Percentiles rank a stretch among this genome's conserved stretches.
Evolutionary conservation across 2,888 invertebrate species (phyloP).

Genomic region (Apantesis nais): DNA sequence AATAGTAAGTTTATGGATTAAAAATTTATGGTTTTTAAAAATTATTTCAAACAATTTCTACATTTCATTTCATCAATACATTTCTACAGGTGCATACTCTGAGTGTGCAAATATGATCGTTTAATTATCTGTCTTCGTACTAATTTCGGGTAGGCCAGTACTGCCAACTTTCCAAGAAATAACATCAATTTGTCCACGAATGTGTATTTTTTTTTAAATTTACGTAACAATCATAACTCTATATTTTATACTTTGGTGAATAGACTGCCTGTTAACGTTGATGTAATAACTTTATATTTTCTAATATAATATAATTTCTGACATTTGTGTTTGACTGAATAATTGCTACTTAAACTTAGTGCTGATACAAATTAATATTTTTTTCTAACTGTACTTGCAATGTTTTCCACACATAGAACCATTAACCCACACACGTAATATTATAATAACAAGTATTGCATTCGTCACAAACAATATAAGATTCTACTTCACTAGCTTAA

Average conservation of each 20-base stretch:
- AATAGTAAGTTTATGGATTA: no score
- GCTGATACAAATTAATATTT: background rate
- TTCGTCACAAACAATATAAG: background rate
- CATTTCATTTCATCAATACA: background rate
- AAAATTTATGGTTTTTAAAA: no score
- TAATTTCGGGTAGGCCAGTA: background rate
- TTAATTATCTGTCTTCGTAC: background rate
- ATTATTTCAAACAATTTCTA: no score
- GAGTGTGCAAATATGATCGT: background rate
- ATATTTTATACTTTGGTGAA: background rate
- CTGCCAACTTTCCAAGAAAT: slow-evolving; percentile 8
- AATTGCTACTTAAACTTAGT: background rate
- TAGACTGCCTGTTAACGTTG: background rate
- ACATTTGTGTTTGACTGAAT: background rate
- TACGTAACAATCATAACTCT: slow-evolving; percentile 24
- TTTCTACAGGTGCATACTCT: background rate
- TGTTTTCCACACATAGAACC: background rate
- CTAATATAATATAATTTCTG: background rate
- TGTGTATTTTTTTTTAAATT: slow-evolving; percentile 9
- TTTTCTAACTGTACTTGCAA: background rate
- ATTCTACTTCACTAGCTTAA: slow-evolving; percentile 9
- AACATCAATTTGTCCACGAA: slow-evolving; percentile 8
- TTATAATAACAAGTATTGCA: background rate
- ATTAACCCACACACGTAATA: background rate
- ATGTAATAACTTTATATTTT: background rate